Base-by-base conservation (phyloP, 2,888 invertebrate genomes). In the Sturmia bella region DNA sequence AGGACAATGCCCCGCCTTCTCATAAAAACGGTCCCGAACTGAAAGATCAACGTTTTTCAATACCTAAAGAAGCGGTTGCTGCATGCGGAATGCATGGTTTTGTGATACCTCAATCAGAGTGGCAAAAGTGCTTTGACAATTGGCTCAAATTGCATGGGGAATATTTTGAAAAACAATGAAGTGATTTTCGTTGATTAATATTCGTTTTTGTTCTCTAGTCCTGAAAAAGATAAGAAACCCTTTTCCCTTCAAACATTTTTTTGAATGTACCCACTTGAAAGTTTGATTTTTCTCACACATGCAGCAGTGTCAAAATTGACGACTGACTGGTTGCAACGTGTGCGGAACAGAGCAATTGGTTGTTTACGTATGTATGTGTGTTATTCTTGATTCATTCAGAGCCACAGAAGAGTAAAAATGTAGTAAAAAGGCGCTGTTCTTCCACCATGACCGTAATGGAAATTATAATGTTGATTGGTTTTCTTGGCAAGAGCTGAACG, bases 381-480 rank as follows among this genome's bases (percentile, higher is more conserved):
- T 56, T 43, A 15, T 56, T 52, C 2, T 17, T n/a, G 4, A 4
- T 17, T 37, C 0, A 48, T 27, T 43, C 50, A n/a, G 4, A 39
- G 41, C 39, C 45, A 24, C n/a, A 32, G 2, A 64, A 27, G 48
- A 66, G 43, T 48, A 76, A 39, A 54, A 24, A 21, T 61, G 15
- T 15, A 39, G 57, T 37, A 39, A 64, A 61, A 54, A 77, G 70
- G 39, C 79, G 57, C 45, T 74, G 76, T 59, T 74, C 54, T 32
- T 74, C 54, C 24, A 82, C 76, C 84, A 83, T 84, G 82, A 83
- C 80, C 77, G 80, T 84, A 82, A 84, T 84, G 85, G 83, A 84
- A 85, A 85, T 85, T 84, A 84, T 84, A 84, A 84, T 84, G 83
- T 83, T 85, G 85, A 85, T 85, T 85, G 85, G 84, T 84, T 85